Conservation (phyloP, 2,888 invertebrate species). For the Agriotes lineatus region DNA sequence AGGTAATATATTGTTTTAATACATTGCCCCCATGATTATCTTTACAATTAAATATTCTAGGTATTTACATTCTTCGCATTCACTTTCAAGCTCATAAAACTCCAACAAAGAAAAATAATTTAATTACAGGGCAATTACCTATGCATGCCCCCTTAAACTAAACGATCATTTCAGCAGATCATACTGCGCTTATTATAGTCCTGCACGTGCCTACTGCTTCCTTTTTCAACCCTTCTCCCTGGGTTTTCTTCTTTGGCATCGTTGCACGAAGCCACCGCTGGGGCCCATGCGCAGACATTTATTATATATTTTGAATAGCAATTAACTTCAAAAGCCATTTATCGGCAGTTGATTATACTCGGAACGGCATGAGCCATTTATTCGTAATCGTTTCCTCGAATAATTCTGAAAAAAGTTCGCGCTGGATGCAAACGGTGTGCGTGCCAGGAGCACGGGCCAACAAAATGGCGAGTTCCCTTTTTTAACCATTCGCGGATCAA, state of each 20-base stretch:
- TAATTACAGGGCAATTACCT: background rate
- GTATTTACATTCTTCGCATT: too few relatives aligned
- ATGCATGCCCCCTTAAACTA: background rate
- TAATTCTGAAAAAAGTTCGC: slow-evolving; percentile 5
- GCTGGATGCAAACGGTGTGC: slow-evolving; percentile 3
- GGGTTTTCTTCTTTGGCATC: background rate
- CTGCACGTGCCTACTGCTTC: background rate
- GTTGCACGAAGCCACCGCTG: background rate
- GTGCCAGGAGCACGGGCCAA: slow-evolving; percentile 39
- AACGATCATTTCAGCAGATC: background rate
- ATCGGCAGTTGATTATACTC: slow-evolving; percentile 3
- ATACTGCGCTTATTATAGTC: background rate
- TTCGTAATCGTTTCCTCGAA: slow-evolving; percentile 1
- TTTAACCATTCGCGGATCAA: slow-evolving; percentile 55
- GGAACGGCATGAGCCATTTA: slow-evolving; percentile 17
- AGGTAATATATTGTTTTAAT: too few relatives aligned
- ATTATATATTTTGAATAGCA: slow-evolving; percentile 2
- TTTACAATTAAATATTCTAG: too few relatives aligned
- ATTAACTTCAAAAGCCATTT: slow-evolving; percentile 32
- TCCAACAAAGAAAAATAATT: background rate
- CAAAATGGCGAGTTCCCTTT: slow-evolving; percentile 57
- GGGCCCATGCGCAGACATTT: background rate
- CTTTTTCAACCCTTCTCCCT: background rate
- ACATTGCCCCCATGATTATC: too few relatives aligned
- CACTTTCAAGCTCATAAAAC: too few relatives aligned